Percentiles rank a stretch among this genome's conserved stretches.
Evolutionary conservation across 1,140 invertebrate species (phyloP).

Genomic region (Aethina tumida): DNA sequence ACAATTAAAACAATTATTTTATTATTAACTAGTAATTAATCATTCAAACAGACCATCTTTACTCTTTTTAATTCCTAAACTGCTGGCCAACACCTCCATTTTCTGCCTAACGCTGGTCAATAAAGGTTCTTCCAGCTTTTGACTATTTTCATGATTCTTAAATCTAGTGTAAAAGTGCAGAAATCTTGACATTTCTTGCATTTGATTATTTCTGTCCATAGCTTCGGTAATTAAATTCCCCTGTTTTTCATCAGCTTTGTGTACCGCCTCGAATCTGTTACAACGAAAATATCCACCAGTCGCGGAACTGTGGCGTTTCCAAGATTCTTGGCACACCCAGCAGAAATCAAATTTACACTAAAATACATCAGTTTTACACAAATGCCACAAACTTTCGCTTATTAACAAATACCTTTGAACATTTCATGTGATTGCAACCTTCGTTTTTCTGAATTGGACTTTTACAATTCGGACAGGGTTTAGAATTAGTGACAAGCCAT

Average conservation of each 20-base stretch:
- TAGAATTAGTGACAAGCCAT: constrained; percentile 66
- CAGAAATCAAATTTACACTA: constrained; percentile 69
- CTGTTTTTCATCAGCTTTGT: constrained; percentile 54
- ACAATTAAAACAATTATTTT: constrained; percentile 8
- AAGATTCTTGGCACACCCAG: constrained; percentile 66
- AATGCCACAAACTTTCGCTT: not conserved
- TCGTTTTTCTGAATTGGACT: constrained; percentile 70
- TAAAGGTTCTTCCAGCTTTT: constrained; percentile 52
- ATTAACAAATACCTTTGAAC: constrained; percentile 49
- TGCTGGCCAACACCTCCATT: constrained; percentile 49
- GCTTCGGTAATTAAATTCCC: constrained; percentile 50
- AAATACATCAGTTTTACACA: constrained; percentile 1
- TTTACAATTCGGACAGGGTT: constrained; percentile 63
- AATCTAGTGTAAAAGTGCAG: constrained; percentile 59
- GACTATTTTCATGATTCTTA: constrained; percentile 57
- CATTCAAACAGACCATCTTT: constrained; percentile 27
- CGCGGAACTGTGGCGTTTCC: constrained; percentile 63
- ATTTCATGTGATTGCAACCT: constrained; percentile 72
- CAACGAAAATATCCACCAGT: constrained; percentile 68
- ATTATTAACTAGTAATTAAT: not conserved
- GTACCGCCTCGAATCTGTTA: constrained; percentile 57
- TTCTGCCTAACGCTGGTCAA: constrained; percentile 50
- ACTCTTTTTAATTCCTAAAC: constrained; percentile 29
- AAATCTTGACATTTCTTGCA: constrained; percentile 55
- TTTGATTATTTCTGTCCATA: constrained; percentile 47